A percentile compares a stretch with the other conserved stretches of the same genome.
These are phyloP conservation scores for Zosterops lateralis DNA, from an alignment of 2,113 vertebrate species.

Conservation along the genomic window DNA sequence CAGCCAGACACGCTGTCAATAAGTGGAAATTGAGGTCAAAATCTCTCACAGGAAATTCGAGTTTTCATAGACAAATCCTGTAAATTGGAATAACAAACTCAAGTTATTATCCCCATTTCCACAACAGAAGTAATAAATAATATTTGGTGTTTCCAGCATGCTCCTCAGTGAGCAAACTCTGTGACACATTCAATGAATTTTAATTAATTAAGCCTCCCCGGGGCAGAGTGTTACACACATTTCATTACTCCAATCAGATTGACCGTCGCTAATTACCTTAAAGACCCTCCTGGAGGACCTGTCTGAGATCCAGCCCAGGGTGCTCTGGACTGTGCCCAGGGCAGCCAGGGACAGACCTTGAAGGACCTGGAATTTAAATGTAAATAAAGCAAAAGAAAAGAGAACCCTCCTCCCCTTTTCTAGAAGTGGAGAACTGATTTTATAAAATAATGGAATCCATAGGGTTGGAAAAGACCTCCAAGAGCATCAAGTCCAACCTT, in stretches of 20 bases:
- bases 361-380: not conserved
- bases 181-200: not conserved
- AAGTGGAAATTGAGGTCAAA: conserved; percentile 49
- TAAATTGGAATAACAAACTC: conserved; percentile 31
- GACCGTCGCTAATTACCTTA: conserved; percentile 1
- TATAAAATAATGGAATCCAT: not conserved
- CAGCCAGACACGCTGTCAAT: conserved; percentile 15
- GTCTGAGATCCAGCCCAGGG: not conserved
- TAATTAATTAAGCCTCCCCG: conserved; percentile 30
- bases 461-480: not conserved
- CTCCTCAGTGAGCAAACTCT: not conserved
- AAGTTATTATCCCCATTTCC: not conserved
- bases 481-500: not conserved
- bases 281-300: not conserved
- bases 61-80: conserved; percentile 34
- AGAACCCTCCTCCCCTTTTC: not conserved
- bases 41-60: conserved; percentile 8
- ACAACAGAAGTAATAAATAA: conserved; percentile 36
- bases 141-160: conserved; percentile 3
- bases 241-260: not conserved
- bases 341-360: not conserved
- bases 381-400: not conserved
- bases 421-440: not conserved
- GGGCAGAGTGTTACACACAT: not conserved
- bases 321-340: not conserved